Base-by-base conservation (phyloP, 2,113 vertebrate species). In the Tenrec ecaudatus region DNA sequence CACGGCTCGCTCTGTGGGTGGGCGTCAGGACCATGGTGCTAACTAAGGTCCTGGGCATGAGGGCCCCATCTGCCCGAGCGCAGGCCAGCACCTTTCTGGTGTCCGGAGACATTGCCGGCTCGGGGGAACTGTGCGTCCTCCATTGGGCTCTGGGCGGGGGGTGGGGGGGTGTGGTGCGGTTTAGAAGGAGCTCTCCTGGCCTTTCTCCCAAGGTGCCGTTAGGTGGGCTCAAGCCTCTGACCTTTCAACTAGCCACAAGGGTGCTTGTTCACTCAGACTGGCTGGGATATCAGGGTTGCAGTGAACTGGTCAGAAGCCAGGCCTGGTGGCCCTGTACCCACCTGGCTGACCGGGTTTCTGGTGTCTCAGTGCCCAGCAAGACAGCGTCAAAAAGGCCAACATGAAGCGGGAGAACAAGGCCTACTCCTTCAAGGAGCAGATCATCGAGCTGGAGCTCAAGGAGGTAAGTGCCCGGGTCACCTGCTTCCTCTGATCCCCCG, bases 341-440 rank as follows among this genome's bases (percentile, higher is more conserved):
- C 76, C 33, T 40, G 60, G 75, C 78, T 95, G 73, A 97, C 60
- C 91, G 69, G 62, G 75, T 76, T 25, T 79, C 2, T 86, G 94
- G 76, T 53, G 17, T 96, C 96, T 86, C 93, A 99, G 99, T 94
- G 99, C 99, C 82, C 99, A 99, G 83, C 99, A 99, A 96, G 99
- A 99, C 94, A 99, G 98, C 95, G 97, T 98, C 86, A 99, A 99
- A 97, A 99, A 99, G 92, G 98, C 98, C 92, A 99, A 99, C 97
- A 99, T 99, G 98, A 99, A 99, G 96, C 98, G 99, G 81, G 99
- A 99, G 97, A 99, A 99, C 96, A 99, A 99, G 94, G 99, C 99
- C 17, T 99, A 99, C 64, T 99, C 99, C 69, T 99, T 99, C 95
- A 99, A 99, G 98, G 99, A 99, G 6, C 99, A 99, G 98, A 99